Evolutionary conservation across 2,888 invertebrate species (phyloP), one percentile per base, ranked within the genome.

Genomic region (Hyposoter dolosus): DNA sequence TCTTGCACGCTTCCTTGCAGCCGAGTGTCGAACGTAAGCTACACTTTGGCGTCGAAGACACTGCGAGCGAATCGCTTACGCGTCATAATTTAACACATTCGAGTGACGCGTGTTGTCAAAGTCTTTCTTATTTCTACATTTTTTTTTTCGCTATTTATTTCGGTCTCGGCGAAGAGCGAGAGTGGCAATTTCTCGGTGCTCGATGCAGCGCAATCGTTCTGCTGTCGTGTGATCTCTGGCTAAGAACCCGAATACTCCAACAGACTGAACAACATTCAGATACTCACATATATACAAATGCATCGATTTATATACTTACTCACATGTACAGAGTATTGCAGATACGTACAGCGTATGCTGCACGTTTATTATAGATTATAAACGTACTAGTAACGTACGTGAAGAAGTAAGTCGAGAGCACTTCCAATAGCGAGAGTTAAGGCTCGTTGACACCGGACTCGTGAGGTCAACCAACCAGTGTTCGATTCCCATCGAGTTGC

Each of bases 361-460:
- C 65, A 79, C 74, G 66, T 68, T 72, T 79, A 68, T 75, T 43
- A 28, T 7, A 23, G 10, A 17, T 40, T 43, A 68, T 75, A 76
- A 50, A 75, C 47, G 68, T 63, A 63, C 65, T 56, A 53, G 35
- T 63, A 75, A 75, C 75, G 75, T 79, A 80, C 75, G 83, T 43
- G 74, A 63, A 83, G 72, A 83, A 82, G 82, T 78, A 56, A 79
- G 85, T 85, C 85, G 85, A 86, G 83, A 86, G 85, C 83, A 72
- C 84, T 87, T 83, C 86, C 88, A 89, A 88, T 90, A 88, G 89
- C 82, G 79, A 88, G 87, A 91, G 91, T 93, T 92, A 91, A 92
- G 86, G 91, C 93, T 93, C 91, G 92, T 93, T 93, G 93, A 93
- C 93, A 93, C 90, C 89, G 89, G 81, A 89, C 89, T 91, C 89